Base-by-base conservation (phyloP, 2,113 vertebrate genomes). In the Penelope pileata region DNA sequence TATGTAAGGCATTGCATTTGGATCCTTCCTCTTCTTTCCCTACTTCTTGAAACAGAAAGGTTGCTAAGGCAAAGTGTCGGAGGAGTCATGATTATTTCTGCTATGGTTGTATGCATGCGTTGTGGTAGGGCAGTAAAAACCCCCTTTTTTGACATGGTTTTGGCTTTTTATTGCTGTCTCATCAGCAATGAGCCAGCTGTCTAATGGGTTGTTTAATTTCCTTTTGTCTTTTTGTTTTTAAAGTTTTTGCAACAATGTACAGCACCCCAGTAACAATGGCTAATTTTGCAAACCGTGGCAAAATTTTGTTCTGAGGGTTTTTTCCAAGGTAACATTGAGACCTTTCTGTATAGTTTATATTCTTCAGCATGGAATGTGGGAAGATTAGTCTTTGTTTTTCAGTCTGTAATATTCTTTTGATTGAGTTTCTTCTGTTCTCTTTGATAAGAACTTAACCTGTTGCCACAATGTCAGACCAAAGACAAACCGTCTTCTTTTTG, bases 181-280 rank as follows among this genome's bases (percentile, higher is more conserved):
- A 70, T 77, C 12, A 1, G 13, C 38, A 67, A 72, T 64, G 15
- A 76, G 12, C 26, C 43, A 29, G 40, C 43, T 86, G 69, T 81
- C 75, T 75, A 83, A 74, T 7, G 23, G 51, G 13, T 45, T 66
- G 72, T 80, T 96, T 89, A 50, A 51, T 79, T 92, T 92, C 34
- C 64, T 82, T 59, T 50, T 53, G 47, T 78, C 38, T 86, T 94
- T 90, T 82, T 85, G 32, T 87, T 95, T 76, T 66, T 66, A 53
- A 59, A 87, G 17, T 73, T 34, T 62, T 89, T 83, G 86, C 75
- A 91, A 50, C 74, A 67, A 9, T 45, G 43, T 89, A 40, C 22
- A 66, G 82, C 84, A 10, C 16, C 14, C 32, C 22, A 27, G 43
- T 48, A 82, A 92, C 51, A 92, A 73, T 9, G 69, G 34, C 42